Base-by-base conservation (phyloP, 2,888 invertebrate species). In the Drosophila rellima region DNA sequence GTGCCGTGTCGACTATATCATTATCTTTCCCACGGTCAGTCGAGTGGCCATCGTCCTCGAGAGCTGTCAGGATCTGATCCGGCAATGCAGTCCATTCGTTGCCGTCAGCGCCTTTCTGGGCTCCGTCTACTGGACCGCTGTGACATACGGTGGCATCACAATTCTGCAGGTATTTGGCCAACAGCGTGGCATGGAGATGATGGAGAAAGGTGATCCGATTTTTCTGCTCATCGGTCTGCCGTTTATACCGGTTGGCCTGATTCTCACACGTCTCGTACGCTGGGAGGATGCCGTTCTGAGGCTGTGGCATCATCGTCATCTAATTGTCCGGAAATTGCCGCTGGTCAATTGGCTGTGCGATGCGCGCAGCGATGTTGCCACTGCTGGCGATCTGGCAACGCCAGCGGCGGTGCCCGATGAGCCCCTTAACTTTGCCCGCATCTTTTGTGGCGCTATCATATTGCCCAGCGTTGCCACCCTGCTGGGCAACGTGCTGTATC, bases 61-160 rank as follows among this genome's bases (percentile, higher is more conserved):
- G 90, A 94, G 96, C 3, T 94, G 97, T 68, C 98, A 99, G 91
- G 95, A 96, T 79, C 94, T 97, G 74, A 96, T 98, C 39, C 97
- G 97, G 90, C 96, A 96, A 91, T 94, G 96, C n/a, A 98, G 98
- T 92, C 98, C 98, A 0, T 97, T 98, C 92, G 94, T 98, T 61
- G 97, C 98, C 2, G 98, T 98, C 20, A 97, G 98, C 13, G 96
- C 98, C 65, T 95, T 98, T 50, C 95, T 98, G 7, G 98, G 98
- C 0, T 97, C 98, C 0, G 95, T 98, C 75, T 99, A 98, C 92
- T 99, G 98, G 98, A 97, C 98, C 44, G 98, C 98, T 6, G 97
- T 98, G 8, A 98, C 98, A 0, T 99, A 98, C 92, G 99, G 98
- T 45, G 98, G 98, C 57, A 96, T 98, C 13, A 98, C 98, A 50